Base-by-base conservation (phyloP, 2,113 vertebrate genomes). In the Macrotus californicus region DNA sequence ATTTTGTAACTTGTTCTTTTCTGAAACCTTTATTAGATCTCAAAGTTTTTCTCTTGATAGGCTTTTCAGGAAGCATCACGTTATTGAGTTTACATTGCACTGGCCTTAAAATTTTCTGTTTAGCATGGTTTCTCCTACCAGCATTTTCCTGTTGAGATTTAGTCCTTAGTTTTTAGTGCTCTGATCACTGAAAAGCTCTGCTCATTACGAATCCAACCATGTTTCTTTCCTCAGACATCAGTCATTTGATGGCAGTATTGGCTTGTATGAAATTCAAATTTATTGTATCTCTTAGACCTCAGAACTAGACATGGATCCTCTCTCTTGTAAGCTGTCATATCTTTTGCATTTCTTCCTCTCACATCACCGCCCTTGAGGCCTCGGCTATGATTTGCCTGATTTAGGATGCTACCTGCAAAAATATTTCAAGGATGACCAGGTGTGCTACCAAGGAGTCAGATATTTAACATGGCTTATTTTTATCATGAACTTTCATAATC, bases 71-170 rank as follows among this genome's bases (percentile, higher is more conserved):
- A 86, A 50, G 18, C 11, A 59, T 81, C 11, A 31, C 10, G 56
- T 89, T 93, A 75, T 70, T 89, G 87, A 91, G 21, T 70, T 91
- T 93, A 48, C 64, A 34, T 81, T 79, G 13, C 43, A 41, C 1
- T 50, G 50, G 4, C 69, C 67, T 89, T 95, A 75, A 93, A 75
- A 61, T 83, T 96, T 94, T 94, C 92, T 61, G 69, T 82, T 85
- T 91, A 41, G 43, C 70, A 54, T 89, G 24, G 29, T 92, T 87
- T 77, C 72, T 91, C 31, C 46, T 70, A 31, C 31, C 11, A 64
- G 73, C 16, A 83, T 93, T 79, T 91, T 69, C 69, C 43, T 36
- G 0, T 64, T 52, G 69, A 96, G 56, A 85, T 84, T 61, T 70
- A 76, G 70, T 70, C 22, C 18, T 84, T 89, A 77, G 80, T 72